Evolutionary conservation across 2,797 vertebrate species (phyloP).

Genomic region (Microchirus variegatus): DNA sequence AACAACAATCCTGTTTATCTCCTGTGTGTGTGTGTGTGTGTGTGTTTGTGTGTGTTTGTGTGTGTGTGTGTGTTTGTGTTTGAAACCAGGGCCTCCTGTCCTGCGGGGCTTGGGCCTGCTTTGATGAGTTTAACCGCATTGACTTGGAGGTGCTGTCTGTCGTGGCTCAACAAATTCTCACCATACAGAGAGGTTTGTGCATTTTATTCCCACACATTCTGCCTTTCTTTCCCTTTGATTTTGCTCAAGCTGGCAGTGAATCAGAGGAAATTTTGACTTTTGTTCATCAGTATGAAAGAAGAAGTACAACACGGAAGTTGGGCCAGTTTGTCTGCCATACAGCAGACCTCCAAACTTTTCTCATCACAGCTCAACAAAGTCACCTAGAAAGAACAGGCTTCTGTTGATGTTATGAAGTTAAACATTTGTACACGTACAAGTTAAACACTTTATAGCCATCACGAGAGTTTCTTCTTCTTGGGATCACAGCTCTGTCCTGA

Average conservation of each 20-base stretch:
- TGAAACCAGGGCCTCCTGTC: conserved; percentile 87
- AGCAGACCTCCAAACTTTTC: conserved; percentile 40
- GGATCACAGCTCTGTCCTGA: no score
- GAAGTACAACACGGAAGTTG: no score
- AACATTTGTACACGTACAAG: no score
- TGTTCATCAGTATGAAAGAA: conserved; percentile 11
- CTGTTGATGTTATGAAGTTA: no score
- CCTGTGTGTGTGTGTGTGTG: conserved; percentile 9
- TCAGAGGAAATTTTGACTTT: conserved; percentile 18
- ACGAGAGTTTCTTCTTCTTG: no score
- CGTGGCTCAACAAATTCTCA: conserved; percentile 95
- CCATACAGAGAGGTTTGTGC: conserved; percentile 90
- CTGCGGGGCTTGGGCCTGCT: conserved; percentile 94
- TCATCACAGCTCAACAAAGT: no score
- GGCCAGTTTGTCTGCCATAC: conserved; percentile 17
- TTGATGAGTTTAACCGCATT: conserved; percentile 95
- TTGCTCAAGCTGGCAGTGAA: conserved; percentile 20
- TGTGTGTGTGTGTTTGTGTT: conserved; percentile 13
- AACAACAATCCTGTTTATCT: no score
- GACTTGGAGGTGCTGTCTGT: conserved; percentile 95
- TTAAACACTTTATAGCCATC: no score
- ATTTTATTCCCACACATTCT: conserved; percentile 8
- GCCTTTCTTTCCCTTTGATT: conserved; percentile 23
- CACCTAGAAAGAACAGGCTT: no score
- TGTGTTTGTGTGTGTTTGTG: not conserved